These are phyloP conservation scores for Calliphora vicina DNA, from an alignment of 1,140 invertebrate genomes.

Conservation along the genomic window DNA sequence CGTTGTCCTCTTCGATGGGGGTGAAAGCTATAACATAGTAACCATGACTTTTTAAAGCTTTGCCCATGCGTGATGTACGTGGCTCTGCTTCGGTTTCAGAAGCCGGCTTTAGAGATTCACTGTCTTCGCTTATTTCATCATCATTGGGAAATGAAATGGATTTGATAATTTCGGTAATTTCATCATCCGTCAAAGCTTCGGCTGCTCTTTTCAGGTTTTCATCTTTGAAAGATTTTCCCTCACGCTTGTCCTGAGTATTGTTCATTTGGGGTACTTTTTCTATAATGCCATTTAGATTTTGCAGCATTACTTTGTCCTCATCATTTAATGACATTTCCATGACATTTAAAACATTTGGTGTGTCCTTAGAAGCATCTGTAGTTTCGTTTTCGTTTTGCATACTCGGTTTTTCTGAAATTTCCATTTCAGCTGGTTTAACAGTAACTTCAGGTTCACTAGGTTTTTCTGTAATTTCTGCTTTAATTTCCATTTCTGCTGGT, in stretches of 20 bases:
- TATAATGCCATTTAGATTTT: slow-evolving; percentile 17
- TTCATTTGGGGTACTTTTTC: background rate
- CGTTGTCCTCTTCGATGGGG: background rate
- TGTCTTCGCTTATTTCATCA: slow-evolving; percentile 13
- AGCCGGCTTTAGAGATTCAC: background rate
- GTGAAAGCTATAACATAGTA: slow-evolving; percentile 37
- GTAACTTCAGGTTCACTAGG: too few species aligned
- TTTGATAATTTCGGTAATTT: slow-evolving; percentile 36
- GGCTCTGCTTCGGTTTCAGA: slow-evolving; percentile 7
- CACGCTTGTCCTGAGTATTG: background rate
- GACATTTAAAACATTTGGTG: slow-evolving; percentile 4
- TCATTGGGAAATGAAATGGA: slow-evolving; percentile 32
- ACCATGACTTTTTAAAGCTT: slow-evolving; percentile 6
- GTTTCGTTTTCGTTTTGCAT: too few species aligned
- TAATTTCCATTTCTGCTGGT: too few species aligned
- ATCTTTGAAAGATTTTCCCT: background rate
- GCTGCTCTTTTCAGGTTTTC: background rate
- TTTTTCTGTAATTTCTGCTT: too few species aligned
- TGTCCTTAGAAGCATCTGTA: too few species aligned
- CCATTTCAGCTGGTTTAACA: too few species aligned
- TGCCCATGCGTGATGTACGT: background rate
- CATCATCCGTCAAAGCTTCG: slow-evolving; percentile 31
- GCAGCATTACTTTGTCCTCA: slow-evolving; percentile 15
- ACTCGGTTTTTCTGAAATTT: too few species aligned
- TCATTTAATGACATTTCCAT: slow-evolving; percentile 25